Conservation (phyloP, 30 jellyfish, hydroid and myxozoan genomes). For the Catostylus mosaicus region DNA sequence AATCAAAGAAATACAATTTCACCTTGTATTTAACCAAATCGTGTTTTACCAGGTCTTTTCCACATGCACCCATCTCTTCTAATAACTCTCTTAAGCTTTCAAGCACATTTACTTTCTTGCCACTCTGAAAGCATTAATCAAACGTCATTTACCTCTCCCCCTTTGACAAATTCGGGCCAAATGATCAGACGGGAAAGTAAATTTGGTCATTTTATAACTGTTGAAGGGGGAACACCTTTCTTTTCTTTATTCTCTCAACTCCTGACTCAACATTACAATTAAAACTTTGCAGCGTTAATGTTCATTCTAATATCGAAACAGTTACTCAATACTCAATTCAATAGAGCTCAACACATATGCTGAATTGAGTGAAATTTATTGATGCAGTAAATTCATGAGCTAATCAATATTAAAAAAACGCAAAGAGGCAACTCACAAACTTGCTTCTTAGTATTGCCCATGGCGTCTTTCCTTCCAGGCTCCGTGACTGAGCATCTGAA, state of each 20-base stretch:
- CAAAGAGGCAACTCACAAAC: slow-evolving; percentile 44
- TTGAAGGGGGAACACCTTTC: too few relatives aligned
- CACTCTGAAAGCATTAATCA: slow-evolving; percentile 35
- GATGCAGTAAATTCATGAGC: too few relatives aligned
- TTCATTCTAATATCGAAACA: too few relatives aligned
- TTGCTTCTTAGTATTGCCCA: slow-evolving; percentile 52
- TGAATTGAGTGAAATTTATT: too few relatives aligned
- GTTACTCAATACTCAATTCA: too few relatives aligned
- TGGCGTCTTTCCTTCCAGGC: slow-evolving; percentile 55
- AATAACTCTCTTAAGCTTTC: slow-evolving; percentile 67
- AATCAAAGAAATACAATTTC: background rate
- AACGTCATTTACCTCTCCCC: background rate
- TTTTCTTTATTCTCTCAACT: too few relatives aligned
- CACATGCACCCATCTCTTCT: slow-evolving; percentile 72
- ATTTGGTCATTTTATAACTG: too few relatives aligned
- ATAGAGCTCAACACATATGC: too few relatives aligned
- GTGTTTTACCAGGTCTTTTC: slow-evolving; percentile 47
- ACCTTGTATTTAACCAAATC: slow-evolving; percentile 75
- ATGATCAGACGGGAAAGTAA: too few relatives aligned
- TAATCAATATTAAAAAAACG: background rate
- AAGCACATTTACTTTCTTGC: slow-evolving; percentile 34
- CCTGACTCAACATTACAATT: too few relatives aligned
- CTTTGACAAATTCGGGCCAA: too few relatives aligned
- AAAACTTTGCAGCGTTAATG: too few relatives aligned
- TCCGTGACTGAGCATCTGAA: slow-evolving; percentile 22